phyloP scores from a whole-genome alignment of 2,888 invertebrate genomes.

The Diplazon laetatorius region DNA sequence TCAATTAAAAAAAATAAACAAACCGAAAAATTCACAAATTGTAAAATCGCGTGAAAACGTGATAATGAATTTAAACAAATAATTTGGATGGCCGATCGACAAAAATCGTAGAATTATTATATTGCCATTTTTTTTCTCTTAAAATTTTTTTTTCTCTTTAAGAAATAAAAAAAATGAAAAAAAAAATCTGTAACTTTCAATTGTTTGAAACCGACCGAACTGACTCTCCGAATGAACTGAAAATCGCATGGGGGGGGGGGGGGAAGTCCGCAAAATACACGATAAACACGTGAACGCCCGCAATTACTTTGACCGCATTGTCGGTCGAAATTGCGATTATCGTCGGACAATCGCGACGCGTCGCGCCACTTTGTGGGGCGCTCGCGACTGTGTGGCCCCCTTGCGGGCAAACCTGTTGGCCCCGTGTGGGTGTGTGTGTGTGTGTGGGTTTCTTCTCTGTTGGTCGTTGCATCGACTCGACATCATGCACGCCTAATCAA shows the following conservation, averaged over 20 bases:
- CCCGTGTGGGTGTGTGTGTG: too few species aligned
- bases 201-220: too few species aligned
- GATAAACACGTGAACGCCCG: constrained; percentile 20
- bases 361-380: constrained; percentile 16
- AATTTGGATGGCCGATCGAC: too few species aligned
- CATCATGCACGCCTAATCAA: constrained; percentile 52
- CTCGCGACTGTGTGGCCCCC: constrained; percentile 32
- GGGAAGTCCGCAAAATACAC: constrained; percentile 46
- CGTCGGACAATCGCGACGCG: constrained; percentile 38
- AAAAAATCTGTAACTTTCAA: too few species aligned
- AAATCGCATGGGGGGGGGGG: too few species aligned
- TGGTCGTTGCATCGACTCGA: constrained; percentile 27
- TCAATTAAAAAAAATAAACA: neutral
- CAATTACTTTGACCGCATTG: constrained; percentile 23
- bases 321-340: constrained; percentile 45
- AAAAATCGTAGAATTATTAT: too few species aligned
- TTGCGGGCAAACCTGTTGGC: constrained; percentile 35
- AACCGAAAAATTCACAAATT: constrained; percentile 2
- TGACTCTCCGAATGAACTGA: too few species aligned
- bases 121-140: too few species aligned
- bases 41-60: too few species aligned
- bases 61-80: too few species aligned
- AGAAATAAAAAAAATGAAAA: constrained; percentile 16
- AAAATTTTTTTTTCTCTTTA: too few species aligned
- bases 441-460: constrained; percentile 23